phyloP scores from a whole-genome alignment of 2,113 vertebrate species.

The Erpornis zantholeuca region DNA sequence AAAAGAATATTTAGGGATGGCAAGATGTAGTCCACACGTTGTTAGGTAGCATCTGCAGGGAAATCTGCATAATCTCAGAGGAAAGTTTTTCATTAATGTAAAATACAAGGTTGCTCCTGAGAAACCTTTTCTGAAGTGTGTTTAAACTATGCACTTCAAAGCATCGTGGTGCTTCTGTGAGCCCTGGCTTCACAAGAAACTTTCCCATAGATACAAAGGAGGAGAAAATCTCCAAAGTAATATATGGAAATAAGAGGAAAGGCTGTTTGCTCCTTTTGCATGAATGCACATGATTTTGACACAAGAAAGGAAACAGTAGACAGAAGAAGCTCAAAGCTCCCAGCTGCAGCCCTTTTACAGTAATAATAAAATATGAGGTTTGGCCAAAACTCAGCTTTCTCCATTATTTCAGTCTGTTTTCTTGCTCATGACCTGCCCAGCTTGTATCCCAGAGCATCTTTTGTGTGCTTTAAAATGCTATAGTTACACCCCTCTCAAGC shows the following conservation, averaged over 20 bases:
- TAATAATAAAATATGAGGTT: background rate
- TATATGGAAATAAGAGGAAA: background rate
- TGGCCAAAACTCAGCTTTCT: background rate
- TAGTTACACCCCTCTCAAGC: background rate
- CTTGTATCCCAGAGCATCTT: background rate
- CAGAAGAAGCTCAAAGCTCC: background rate
- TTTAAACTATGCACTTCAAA: constrained; percentile 37
- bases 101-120: constrained; percentile 11
- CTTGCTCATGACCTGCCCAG: background rate
- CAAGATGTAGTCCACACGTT: background rate
- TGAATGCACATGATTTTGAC: background rate
- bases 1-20: background rate
- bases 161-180: background rate
- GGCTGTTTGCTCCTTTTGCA: background rate
- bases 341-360: background rate
- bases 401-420: background rate
- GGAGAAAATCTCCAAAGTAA: constrained; percentile 1
- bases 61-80: constrained; percentile 12
- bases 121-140: constrained; percentile 25
- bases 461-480: background rate
- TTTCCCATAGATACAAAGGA: background rate
- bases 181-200: background rate
- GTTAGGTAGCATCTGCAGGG: background rate
- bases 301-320: background rate
- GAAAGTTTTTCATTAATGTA: constrained; percentile 16